A percentile compares a stretch with the other conserved stretches of the same genome.
These are phyloP conservation scores for Apistogramma diplotaenia DNA, from an alignment of 2,113 vertebrate species.

Conservation along the genomic window DNA sequence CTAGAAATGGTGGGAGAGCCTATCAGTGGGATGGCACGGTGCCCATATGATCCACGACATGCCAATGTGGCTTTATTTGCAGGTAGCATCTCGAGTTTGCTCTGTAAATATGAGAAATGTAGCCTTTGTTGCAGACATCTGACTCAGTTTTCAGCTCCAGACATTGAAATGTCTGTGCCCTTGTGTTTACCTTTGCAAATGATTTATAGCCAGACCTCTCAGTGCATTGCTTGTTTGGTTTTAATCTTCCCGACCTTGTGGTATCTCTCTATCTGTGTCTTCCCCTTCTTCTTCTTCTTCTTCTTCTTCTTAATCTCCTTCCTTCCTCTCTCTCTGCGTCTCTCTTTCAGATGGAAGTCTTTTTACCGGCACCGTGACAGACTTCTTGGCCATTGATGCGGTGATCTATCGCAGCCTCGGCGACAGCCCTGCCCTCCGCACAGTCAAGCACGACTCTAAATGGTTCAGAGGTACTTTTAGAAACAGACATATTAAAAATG, in stretches of 20 bases:
- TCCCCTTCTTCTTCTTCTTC: constrained; percentile 11
- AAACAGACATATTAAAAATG: constrained; percentile 14
- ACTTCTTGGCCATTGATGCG: constrained; percentile 95
- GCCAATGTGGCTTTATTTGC: constrained; percentile 96
- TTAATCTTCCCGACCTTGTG: constrained; percentile 72
- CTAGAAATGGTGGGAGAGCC: constrained; percentile 88
- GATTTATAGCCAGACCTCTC: constrained; percentile 64
- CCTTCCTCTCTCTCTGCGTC: background rate
- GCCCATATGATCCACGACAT: constrained; percentile 95
- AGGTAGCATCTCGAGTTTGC: constrained; percentile 71
- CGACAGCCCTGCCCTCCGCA: constrained; percentile 90
- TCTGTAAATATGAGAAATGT: background rate
- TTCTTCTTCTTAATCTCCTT: constrained; percentile 47
- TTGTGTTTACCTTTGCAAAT: constrained; percentile 63
- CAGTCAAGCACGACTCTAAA: constrained; percentile 96
- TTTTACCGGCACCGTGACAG: constrained; percentile 94
- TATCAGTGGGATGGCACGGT: constrained; percentile 95
- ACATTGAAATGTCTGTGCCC: constrained; percentile 15
- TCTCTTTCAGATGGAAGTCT: constrained; percentile 86
- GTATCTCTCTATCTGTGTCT: constrained; percentile 63
- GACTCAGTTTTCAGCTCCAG: constrained; percentile 18
- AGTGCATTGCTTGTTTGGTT: constrained; percentile 59
- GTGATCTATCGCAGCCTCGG: constrained; percentile 97
- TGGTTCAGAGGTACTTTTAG: constrained; percentile 91
- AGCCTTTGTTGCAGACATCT: background rate